Percentiles rank a stretch among this genome's conserved stretches.
Conservation (phyloP, 2,797 vertebrate genomes). For the Rousettus madagascariensis region DNA sequence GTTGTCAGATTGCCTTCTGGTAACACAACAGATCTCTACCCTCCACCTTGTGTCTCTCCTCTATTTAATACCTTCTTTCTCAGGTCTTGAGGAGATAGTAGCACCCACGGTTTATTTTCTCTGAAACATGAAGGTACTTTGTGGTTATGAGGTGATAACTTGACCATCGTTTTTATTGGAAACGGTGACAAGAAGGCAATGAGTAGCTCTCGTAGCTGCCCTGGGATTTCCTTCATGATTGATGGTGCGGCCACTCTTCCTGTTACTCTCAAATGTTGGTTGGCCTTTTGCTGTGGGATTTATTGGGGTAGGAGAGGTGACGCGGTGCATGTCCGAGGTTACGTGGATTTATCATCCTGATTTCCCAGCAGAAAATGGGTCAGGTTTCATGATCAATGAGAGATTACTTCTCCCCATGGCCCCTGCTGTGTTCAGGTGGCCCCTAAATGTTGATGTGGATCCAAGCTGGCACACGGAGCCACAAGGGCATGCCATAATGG, state of each 20-base stretch:
- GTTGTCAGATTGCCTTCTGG: background rate
- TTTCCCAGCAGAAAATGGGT: background rate
- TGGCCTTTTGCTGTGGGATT: background rate
- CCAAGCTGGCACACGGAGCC: rapidly evolving
- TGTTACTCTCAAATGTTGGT: background rate
- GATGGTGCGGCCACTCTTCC: background rate
- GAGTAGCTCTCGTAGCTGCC: background rate
- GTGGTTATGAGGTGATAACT: background rate
- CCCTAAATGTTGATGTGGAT: background rate
- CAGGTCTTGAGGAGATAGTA: background rate
- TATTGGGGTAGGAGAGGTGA: background rate
- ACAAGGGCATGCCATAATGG: background rate
- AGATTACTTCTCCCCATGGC: background rate
- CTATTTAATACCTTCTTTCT: background rate
- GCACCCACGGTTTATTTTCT: background rate
- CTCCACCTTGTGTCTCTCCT: background rate
- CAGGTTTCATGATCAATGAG: background rate
- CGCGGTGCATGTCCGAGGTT: background rate
- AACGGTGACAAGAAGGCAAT: background rate
- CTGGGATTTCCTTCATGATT: background rate
- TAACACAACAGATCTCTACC: background rate
- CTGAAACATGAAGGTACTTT: background rate
- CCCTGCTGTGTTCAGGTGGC: background rate
- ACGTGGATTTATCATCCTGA: background rate
- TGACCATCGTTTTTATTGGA: background rate